Evolutionary conservation across 2,888 invertebrate species (phyloP).

Genomic region (Esperia sulphurella): DNA sequence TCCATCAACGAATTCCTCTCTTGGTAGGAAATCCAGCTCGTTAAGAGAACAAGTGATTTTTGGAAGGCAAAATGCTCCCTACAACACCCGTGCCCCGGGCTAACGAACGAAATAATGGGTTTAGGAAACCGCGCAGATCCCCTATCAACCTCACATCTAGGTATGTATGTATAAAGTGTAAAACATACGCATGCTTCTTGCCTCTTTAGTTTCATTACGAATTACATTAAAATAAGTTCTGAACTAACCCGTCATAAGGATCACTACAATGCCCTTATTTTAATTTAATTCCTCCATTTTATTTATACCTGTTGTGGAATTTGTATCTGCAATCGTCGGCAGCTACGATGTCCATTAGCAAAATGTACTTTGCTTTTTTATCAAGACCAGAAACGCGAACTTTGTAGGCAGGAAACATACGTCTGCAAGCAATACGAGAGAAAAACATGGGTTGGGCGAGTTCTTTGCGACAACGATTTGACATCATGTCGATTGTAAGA

Average conservation of each 20-base stretch:
- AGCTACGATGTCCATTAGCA: constrained; percentile 98
- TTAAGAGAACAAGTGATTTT: constrained; percentile 23
- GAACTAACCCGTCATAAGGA: constrained; percentile 32
- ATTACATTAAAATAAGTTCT: constrained; percentile 74
- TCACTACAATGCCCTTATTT: constrained; percentile 52
- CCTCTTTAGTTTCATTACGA: constrained; percentile 65
- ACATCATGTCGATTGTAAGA: constrained; percentile 75
- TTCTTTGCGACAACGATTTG: constrained; percentile 73
- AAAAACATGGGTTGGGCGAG: constrained; percentile 73
- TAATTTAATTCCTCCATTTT: constrained; percentile 68
- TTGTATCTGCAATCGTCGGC: constrained; percentile 97
- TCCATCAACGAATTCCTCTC: constrained; percentile 15
- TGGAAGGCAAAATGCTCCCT: constrained; percentile 20
- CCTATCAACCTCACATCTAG: constrained; percentile 46
- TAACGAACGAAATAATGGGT: constrained; percentile 23
- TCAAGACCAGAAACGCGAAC: constrained; percentile 97
- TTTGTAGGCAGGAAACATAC: constrained; percentile 99
- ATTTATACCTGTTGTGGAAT: constrained; percentile 93
- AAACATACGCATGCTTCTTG: constrained; percentile 84
- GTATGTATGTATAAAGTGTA: background rate
- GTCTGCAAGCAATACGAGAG: constrained; percentile 86
- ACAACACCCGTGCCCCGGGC: constrained; percentile 19
- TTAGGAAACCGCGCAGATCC: constrained; percentile 56
- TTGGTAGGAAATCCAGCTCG: constrained; percentile 20
- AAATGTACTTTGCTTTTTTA: constrained; percentile 98